These are phyloP conservation scores for pig (Sus scrofa) DNA, from an alignment of 2,113 vertebrate genomes.

Conservation along the genomic window DNA sequence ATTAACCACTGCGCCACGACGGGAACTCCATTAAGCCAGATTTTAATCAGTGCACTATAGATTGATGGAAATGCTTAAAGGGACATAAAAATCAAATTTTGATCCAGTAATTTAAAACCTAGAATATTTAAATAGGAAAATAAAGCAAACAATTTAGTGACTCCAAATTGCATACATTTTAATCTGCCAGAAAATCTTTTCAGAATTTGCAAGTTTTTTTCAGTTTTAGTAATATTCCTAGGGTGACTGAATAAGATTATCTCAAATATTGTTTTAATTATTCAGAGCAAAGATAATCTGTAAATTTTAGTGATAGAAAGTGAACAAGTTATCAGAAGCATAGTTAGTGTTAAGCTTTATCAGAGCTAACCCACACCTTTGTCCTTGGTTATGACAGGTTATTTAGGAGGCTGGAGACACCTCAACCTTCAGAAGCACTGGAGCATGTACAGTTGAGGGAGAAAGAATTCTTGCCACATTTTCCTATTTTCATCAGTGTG, in stretches of 20 bases:
- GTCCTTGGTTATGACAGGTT: not conserved
- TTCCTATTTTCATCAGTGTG: not conserved
- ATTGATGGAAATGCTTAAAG: not conserved
- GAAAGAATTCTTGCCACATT: not conserved
- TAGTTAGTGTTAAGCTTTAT: not conserved
- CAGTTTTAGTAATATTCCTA: conserved; percentile 11
- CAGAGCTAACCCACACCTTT: not conserved
- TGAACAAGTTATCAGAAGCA: not conserved
- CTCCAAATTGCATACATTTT: not conserved
- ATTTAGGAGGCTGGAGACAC: not conserved
- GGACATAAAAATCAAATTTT: conserved; percentile 45
- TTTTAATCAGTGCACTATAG: conserved; percentile 6
- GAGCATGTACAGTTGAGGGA: not conserved
- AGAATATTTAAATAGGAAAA: conserved; percentile 38
- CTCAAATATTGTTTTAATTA: conserved; percentile 15
- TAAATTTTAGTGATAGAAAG: not conserved
- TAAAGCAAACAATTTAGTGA: conserved; percentile 31
- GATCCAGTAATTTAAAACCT: conserved; percentile 35
- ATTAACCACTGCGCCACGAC: no score
- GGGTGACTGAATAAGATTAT: not conserved
- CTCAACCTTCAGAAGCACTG: not conserved
- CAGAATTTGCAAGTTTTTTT: conserved; percentile 1
- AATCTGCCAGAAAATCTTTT: not conserved
- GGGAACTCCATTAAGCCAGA: not conserved
- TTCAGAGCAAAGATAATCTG: conserved; percentile 11